Percentiles rank a stretch among this genome's conserved stretches.
Conservation (phyloP, 2,888 invertebrate genomes). For the Anoncus sp. region DNA sequence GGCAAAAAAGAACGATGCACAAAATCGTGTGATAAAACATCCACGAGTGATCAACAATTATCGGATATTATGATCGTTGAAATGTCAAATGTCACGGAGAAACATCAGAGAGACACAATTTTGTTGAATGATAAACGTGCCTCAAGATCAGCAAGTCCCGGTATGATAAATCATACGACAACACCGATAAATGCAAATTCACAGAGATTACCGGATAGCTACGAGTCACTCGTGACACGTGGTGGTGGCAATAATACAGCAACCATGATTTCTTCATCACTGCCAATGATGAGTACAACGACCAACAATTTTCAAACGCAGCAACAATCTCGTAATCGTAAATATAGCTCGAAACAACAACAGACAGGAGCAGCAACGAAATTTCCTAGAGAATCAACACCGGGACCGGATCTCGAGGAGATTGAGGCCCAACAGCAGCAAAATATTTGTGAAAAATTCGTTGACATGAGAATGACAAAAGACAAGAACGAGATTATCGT, state of each 20-base stretch:
- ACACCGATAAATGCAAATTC: constrained; percentile 68
- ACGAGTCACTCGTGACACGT: constrained; percentile 68
- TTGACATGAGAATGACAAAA: constrained; percentile 19
- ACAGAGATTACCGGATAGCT: constrained; percentile 71
- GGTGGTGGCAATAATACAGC: no score
- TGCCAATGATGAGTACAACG: not conserved
- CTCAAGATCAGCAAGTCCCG: constrained; percentile 64
- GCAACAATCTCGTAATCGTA: constrained; percentile 65
- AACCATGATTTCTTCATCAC: constrained; percentile 16
- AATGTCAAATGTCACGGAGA: not conserved
- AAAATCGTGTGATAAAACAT: constrained; percentile 6
- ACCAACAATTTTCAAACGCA: not conserved
- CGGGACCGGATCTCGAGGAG: constrained; percentile 74
- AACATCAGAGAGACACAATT: constrained; percentile 5
- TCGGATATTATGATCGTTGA: not conserved
- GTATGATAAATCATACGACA: constrained; percentile 64
- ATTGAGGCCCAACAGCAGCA: constrained; percentile 40
- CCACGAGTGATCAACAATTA: constrained; percentile 3
- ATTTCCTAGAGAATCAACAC: constrained; percentile 77
- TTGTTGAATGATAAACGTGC: constrained; percentile 32
- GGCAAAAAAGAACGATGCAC: constrained; percentile 15
- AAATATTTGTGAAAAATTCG: constrained; percentile 19
- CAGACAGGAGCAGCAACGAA: no score
- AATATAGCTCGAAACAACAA: constrained; percentile 74
- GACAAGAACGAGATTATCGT: not conserved